Conservation (phyloP, 2,113 vertebrate species). For the Platycercus adscitus region DNA sequence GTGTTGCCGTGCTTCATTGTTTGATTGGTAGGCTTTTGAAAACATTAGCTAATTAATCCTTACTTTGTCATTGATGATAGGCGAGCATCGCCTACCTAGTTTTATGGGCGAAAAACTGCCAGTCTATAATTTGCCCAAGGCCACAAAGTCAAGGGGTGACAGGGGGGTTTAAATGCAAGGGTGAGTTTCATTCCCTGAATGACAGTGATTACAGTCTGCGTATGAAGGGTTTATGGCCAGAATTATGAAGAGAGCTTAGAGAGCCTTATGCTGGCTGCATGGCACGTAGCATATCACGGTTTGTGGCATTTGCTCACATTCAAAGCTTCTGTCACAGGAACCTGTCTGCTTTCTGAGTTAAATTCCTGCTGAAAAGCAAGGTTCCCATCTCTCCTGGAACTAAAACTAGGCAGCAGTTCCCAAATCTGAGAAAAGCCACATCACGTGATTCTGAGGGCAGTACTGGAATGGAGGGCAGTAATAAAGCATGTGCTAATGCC, state of each 20-base stretch:
- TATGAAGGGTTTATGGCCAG: neutral
- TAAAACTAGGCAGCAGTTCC: neutral
- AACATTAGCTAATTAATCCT: neutral
- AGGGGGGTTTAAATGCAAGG: neutral
- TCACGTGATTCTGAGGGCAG: neutral
- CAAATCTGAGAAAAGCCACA: neutral
- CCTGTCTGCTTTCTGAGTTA: neutral
- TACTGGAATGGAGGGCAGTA: neutral
- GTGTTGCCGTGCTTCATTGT: neutral
- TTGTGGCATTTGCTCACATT: neutral
- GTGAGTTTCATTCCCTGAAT: neutral
- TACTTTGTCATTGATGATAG: neutral
- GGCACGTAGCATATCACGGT: neutral
- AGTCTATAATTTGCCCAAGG: neutral
- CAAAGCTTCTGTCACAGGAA: neutral
- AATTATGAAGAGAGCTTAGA: neutral
- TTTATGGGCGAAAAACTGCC: neutral
- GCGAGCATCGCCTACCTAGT: neutral
- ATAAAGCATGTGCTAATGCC: neutral
- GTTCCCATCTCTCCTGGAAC: neutral
- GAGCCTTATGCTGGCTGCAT: neutral
- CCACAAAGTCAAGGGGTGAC: neutral
- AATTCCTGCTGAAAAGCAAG: neutral
- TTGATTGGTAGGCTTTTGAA: neutral
- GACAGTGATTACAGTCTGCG: neutral